phyloP scores from a whole-genome alignment of 2,113 vertebrate genomes.

The Telmatochromis sp. region DNA sequence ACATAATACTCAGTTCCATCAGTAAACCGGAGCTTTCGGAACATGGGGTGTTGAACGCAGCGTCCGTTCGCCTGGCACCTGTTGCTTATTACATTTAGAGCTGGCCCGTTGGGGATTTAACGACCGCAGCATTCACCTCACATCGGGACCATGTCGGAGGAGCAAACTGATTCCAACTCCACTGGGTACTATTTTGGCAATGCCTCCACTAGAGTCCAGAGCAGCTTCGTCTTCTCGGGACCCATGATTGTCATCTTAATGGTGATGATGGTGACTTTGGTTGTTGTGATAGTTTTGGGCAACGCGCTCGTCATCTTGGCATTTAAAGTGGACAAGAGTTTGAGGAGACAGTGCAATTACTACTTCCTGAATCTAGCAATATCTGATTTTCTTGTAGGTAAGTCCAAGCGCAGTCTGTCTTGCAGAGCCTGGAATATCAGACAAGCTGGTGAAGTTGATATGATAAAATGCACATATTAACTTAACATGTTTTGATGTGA shows the following conservation, averaged over 20 bases:
- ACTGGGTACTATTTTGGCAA: conserved; percentile 39
- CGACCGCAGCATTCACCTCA: background rate
- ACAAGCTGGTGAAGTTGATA: background rate
- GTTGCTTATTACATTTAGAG: conserved; percentile 12
- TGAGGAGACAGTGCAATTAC: conserved; percentile 82
- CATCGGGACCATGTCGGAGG: conserved; percentile 44
- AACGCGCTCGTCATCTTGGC: conserved; percentile 82
- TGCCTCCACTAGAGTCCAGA: conserved; percentile 36
- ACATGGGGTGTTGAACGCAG: background rate
- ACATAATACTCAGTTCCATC: background rate
- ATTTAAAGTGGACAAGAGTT: conserved; percentile 82
- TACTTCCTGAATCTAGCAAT: conserved; percentile 86
- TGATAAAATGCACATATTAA: background rate
- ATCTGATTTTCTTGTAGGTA: conserved; percentile 88
- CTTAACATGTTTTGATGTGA: background rate
- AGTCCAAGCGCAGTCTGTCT: conserved; percentile 41
- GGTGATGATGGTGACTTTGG: conserved; percentile 76
- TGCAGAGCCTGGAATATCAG: background rate
- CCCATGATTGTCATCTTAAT: conserved; percentile 63
- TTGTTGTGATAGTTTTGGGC: conserved; percentile 77
- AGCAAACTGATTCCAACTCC: conserved; percentile 38
- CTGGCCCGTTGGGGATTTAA: conserved; percentile 3
- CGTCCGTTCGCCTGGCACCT: conserved; percentile 12
- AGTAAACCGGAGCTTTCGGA: background rate
- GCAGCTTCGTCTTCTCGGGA: conserved; percentile 38